A percentile compares a stretch with the other conserved stretches of the same genome.
phyloP scores from a whole-genome alignment of 1,140 invertebrate genomes.

The Lethrus apterus region DNA sequence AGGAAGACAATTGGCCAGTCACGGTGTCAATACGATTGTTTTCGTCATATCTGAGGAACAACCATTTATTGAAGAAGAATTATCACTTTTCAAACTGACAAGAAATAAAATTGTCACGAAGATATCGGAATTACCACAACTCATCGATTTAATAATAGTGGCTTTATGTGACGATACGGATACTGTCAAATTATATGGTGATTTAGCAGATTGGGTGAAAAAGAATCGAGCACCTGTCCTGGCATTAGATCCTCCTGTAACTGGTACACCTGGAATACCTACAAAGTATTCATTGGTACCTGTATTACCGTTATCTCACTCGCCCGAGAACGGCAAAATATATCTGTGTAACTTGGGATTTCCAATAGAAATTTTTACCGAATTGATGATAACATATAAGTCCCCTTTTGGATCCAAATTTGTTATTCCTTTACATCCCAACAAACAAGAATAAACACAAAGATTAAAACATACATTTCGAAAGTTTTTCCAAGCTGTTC shows the following conservation, averaged over 20 bases:
- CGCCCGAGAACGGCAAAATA: conserved; percentile 64
- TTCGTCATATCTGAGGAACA: conserved; percentile 42
- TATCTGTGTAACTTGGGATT: conserved; percentile 83
- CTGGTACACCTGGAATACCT: conserved; percentile 55
- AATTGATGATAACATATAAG: conserved; percentile 71
- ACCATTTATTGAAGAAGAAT: conserved; percentile 44
- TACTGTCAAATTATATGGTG: conserved; percentile 38
- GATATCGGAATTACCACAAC: conserved; percentile 50
- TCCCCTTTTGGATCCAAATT: conserved; percentile 86
- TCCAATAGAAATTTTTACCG: conserved; percentile 66
- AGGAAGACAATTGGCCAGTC: conserved; percentile 73
- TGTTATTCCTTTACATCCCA: conserved; percentile 74
- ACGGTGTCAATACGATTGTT: conserved; percentile 67
- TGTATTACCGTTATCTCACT: conserved; percentile 66
- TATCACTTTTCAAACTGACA: conserved; percentile 56
- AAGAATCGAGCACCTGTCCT: conserved; percentile 70
- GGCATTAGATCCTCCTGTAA: conserved; percentile 70
- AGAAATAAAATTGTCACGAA: conserved; percentile 47
- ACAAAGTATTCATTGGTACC: conserved; percentile 71
- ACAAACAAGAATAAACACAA: too few relatives aligned
- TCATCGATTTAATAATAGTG: conserved; percentile 62
- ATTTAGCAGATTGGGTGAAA: conserved; percentile 56
- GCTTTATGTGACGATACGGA: conserved; percentile 51
- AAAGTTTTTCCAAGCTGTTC: too few relatives aligned
- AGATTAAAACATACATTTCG: too few relatives aligned